phyloP scores from a whole-genome alignment of 2,113 vertebrate species.

The Esox niger region DNA sequence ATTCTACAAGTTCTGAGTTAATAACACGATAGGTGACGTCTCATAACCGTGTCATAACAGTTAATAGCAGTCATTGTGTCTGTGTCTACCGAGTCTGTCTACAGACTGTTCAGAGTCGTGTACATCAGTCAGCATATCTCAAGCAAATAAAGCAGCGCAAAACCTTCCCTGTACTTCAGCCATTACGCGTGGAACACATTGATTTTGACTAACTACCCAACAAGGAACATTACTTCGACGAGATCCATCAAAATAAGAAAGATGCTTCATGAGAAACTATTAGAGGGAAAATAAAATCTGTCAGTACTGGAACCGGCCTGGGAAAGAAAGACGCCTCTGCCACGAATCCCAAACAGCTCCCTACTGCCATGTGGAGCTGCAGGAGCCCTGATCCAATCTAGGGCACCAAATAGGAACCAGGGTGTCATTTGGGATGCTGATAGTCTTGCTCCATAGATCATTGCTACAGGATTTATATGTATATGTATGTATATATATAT shows the following conservation, averaged over 20 bases:
- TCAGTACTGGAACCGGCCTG: not conserved
- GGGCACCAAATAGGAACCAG: too few species aligned
- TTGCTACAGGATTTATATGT: slow-evolving; percentile 48
- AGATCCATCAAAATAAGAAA: not conserved
- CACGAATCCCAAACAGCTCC: too few species aligned
- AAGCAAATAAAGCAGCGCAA: slow-evolving; percentile 24
- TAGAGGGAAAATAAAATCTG: not conserved
- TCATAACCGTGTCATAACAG: slow-evolving; percentile 9
- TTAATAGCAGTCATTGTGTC: not conserved
- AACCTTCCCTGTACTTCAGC: slow-evolving; percentile 4
- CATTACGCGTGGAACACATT: not conserved
- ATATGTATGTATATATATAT: too few species aligned
- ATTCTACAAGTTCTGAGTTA: slow-evolving; percentile 48
- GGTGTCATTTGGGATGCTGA: not conserved
- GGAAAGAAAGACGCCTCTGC: not conserved
- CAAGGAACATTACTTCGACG: not conserved
- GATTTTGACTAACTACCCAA: not conserved
- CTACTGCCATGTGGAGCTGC: too few species aligned
- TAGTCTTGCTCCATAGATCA: slow-evolving; percentile 28
- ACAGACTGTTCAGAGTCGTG: slow-evolving; percentile 33
- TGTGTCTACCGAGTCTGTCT: slow-evolving; percentile 3
- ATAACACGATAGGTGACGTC: slow-evolving; percentile 36
- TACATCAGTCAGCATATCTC: slow-evolving; percentile 6
- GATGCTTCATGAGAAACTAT: not conserved
- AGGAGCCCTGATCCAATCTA: too few species aligned